Conservation (phyloP, 2,797 vertebrate genomes). For the Gallinago stenura region DNA sequence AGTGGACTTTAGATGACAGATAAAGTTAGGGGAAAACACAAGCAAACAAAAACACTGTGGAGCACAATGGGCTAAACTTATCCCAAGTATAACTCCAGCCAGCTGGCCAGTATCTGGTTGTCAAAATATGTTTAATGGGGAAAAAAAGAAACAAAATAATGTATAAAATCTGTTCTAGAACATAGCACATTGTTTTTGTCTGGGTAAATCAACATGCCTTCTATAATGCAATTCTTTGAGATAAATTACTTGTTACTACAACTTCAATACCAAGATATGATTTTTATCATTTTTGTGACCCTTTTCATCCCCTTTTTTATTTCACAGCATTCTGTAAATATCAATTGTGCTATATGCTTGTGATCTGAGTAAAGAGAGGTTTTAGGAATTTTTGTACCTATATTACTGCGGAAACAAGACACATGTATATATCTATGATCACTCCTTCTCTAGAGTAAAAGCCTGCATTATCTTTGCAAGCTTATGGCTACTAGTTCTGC, state of each 20-base stretch:
- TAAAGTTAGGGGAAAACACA: not conserved
- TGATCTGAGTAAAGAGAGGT: not conserved
- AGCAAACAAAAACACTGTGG: not conserved
- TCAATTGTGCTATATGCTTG: not conserved
- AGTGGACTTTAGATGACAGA: not conserved
- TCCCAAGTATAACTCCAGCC: not conserved
- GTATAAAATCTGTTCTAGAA: not conserved
- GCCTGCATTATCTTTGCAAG: slow-evolving; percentile 31
- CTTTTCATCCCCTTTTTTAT: not conserved
- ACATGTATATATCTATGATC: not conserved
- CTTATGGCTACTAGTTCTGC: slow-evolving; percentile 28
- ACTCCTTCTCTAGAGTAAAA: not conserved
- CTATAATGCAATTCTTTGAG: not conserved
- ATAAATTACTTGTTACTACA: not conserved
- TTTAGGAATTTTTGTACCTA: not conserved
- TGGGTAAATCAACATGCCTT: not conserved
- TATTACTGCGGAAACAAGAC: not conserved
- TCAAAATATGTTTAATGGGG: not conserved
- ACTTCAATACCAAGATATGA: not conserved
- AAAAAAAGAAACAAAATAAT: not conserved
- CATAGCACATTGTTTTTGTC: not conserved
- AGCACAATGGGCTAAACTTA: not conserved
- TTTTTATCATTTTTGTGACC: not conserved
- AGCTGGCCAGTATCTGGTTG: not conserved
- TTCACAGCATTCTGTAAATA: not conserved